Evolutionary conservation across 2,797 vertebrate genomes (phyloP), one percentile per base, ranked within the genome.

Genomic region (Malacoctenus gilli): DNA sequence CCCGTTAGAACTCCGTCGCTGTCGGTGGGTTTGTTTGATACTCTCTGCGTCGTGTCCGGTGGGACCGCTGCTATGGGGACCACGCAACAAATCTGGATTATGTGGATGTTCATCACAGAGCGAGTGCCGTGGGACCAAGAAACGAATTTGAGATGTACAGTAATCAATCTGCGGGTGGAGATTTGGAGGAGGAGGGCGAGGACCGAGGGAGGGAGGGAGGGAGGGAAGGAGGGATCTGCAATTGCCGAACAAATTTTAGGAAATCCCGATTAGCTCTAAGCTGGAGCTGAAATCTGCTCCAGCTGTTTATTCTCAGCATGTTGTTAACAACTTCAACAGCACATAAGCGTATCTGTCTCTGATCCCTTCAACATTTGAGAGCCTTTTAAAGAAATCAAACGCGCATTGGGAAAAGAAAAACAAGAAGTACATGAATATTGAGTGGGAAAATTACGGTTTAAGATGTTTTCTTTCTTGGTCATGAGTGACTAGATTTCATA

Each of bases 201-300:
- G 25, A 51, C n/a, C n/a, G n/a, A n/a, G n/a, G n/a, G n/a, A n/a
- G n/a, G n/a, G n/a, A n/a, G n/a, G n/a, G n/a, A n/a, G n/a, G n/a
- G n/a, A n/a, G n/a, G n/a, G n/a, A n/a, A n/a, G n/a, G n/a, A n/a
- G n/a, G n/a, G n/a, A n/a, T n/a, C n/a, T n/a, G n/a, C n/a, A n/a
- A n/a, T n/a, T 7, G 8, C 11, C 14, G 28, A 63, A n/a, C 13
- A 39, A 3, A 22, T 43, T 59, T 70, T 25, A 42, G 40, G 34
- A 47, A 54, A 70, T 51, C 50, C 57, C 20, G 47, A 68, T 68
- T 82, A 59, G 18, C 36, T 59, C 35, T 0, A 21, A 72, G 55
- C 59, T 46, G 20, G 34, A 61, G 39, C 47, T 53, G 49, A 68
- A 72, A 58, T 49, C 36, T 53, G 55, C 61, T 65, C 65, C 60